These are phyloP conservation scores for Coelopa frigida DNA, from an alignment of 1,140 invertebrate species.

Conservation along the genomic window DNA sequence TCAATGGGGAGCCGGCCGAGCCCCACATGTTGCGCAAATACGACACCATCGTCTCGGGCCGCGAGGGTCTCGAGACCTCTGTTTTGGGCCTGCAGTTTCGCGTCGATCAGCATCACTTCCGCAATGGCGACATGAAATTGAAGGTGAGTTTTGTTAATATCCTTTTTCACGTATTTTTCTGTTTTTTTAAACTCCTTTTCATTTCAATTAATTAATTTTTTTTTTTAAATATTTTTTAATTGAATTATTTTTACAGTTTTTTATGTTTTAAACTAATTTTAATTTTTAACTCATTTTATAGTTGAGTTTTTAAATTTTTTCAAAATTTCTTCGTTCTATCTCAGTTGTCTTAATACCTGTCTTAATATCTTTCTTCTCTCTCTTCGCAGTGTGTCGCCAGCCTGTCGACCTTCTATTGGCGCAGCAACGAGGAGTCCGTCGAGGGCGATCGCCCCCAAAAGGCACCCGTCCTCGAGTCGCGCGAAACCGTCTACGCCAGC, in stretches of 20 bases:
- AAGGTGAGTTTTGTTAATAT: slow-evolving; percentile 43
- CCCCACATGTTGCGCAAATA: slow-evolving; percentile 48
- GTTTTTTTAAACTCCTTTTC: not conserved
- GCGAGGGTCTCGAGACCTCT: slow-evolving; percentile 56
- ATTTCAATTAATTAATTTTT: not conserved
- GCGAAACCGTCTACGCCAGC: slow-evolving; percentile 47
- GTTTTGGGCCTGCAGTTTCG: slow-evolving; percentile 59
- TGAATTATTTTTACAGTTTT: not conserved
- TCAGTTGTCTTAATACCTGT: not conserved
- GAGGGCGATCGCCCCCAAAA: slow-evolving; percentile 58
- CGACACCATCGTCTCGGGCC: slow-evolving; percentile 48
- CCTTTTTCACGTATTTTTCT: not conserved
- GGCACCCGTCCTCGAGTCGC: slow-evolving; percentile 56
- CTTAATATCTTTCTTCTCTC: slow-evolving; percentile 6
- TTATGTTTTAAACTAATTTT: not conserved
- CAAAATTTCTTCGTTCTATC: not conserved
- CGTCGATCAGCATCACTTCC: slow-evolving; percentile 57
- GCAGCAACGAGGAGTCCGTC: slow-evolving; percentile 65
- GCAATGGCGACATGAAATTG: slow-evolving; percentile 61
- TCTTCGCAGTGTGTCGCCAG: slow-evolving; percentile 57
- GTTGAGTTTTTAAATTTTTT: not conserved
- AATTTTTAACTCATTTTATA: not conserved
- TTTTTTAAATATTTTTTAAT: not conserved
- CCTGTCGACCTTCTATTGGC: slow-evolving; percentile 62
- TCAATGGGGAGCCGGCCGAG: slow-evolving; percentile 62